Conservation (phyloP, 1,140 invertebrate species). For the Caerostris darwini region DNA sequence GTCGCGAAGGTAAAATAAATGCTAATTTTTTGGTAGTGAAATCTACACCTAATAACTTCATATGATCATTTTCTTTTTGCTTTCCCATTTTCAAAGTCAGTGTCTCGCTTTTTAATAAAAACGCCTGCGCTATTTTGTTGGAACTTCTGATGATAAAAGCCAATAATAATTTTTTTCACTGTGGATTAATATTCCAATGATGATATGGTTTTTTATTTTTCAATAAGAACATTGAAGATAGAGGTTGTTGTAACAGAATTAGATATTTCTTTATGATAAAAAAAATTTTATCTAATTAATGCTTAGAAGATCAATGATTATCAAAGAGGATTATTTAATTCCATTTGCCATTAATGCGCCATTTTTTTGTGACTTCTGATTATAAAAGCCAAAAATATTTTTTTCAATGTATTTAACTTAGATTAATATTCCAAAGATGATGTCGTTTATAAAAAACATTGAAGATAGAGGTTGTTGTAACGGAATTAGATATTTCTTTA, state of each 20-base stretch:
- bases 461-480: not conserved
- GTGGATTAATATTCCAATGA: not conserved
- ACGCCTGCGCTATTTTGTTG: not conserved
- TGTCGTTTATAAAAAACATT: not conserved
- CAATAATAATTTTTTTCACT: not conserved
- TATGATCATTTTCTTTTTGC: not conserved
- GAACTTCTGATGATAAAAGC: not conserved
- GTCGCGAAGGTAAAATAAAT: slow-evolving; percentile 24
- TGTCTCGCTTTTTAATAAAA: not conserved
- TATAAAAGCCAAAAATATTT: too few species aligned
- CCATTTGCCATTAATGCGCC: not conserved
- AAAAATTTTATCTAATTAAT: not conserved
- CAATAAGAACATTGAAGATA: too few species aligned
- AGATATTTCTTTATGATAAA: too few species aligned
- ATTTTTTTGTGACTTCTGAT: not conserved
- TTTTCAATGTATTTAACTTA: not conserved
- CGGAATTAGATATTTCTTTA: not conserved
- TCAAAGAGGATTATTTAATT: not conserved
- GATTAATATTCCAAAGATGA: not conserved
- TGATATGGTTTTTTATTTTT: too few species aligned
- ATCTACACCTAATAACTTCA: not conserved
- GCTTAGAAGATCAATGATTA: not conserved
- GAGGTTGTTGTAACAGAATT: too few species aligned
- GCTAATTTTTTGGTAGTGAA: not conserved
- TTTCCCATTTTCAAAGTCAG: not conserved